phyloP scores from a whole-genome alignment of 2,888 invertebrate genomes.

The Urechis unicinctus region DNA sequence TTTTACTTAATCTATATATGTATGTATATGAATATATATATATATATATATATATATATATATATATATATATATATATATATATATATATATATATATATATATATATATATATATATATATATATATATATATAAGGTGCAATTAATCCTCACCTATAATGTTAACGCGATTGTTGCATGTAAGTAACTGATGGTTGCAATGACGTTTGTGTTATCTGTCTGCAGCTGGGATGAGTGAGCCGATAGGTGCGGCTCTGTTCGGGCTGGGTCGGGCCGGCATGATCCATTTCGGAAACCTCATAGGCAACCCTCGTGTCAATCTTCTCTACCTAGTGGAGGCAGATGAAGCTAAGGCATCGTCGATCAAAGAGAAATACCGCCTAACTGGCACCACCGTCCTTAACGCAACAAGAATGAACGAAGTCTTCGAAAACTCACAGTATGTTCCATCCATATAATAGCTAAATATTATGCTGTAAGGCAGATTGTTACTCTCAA shows the following conservation, averaged over 20 bases:
- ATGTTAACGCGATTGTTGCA: no score
- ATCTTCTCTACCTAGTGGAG: conserved; percentile 19
- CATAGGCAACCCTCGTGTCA: conserved; percentile 8
- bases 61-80: no score
- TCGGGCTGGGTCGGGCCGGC: conserved; percentile 24
- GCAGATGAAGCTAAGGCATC: conserved; percentile 9
- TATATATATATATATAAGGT: no score
- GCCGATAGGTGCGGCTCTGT: conserved; percentile 18
- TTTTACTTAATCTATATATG: no score
- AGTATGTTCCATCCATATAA: conserved; percentile 4
- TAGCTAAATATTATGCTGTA: no score
- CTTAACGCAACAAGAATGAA: conserved; percentile 7
- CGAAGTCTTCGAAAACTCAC: conserved; percentile 10
- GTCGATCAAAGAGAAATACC: conserved; percentile 3
- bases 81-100: no score
- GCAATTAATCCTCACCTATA: no score
- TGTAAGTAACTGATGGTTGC: no score
- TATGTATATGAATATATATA: no score
- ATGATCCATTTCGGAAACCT: conserved; percentile 21
- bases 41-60: no score
- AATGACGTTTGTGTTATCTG: no score
- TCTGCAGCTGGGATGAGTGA: neutral
- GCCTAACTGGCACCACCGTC: conserved; percentile 1
- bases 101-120: no score
- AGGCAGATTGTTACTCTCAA: neutral